Evolutionary conservation across 2,113 vertebrate species (phyloP).

Genomic region (Lophochroa leadbeateri): DNA sequence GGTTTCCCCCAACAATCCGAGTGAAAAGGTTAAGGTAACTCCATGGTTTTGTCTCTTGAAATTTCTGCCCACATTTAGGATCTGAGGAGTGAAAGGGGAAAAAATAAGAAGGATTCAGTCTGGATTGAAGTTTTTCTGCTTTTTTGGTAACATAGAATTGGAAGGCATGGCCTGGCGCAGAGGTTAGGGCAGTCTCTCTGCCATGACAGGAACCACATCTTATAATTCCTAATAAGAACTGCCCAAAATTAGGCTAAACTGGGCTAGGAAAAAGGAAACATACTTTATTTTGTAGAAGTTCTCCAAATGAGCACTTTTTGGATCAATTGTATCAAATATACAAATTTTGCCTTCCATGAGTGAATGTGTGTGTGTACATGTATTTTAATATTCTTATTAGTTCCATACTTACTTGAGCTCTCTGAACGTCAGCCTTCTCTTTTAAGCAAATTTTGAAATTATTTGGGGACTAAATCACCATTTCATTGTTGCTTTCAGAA

Average conservation of each 20-base stretch:
- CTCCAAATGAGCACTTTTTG: neutral
- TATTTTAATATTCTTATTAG: neutral
- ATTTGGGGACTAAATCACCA: neutral
- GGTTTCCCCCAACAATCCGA: conserved; percentile 80
- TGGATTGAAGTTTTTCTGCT: neutral
- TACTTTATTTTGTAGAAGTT: neutral
- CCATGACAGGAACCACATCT: neutral
- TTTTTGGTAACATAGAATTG: neutral
- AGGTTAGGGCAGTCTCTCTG: neutral
- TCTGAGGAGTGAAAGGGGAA: conserved; percentile 47
- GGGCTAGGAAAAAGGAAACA: neutral
- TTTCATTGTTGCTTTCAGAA: neutral
- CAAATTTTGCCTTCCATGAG: neutral
- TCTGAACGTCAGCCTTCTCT: neutral
- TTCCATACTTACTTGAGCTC: neutral
- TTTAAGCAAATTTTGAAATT: neutral
- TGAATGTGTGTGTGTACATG: neutral
- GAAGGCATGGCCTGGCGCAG: neutral
- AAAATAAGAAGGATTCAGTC: neutral
- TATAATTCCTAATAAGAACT: neutral
- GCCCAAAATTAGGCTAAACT: neutral
- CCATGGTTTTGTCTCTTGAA: neutral
- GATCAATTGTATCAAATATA: neutral
- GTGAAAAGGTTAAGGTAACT: conserved; percentile 64
- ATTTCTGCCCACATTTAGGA: conserved; percentile 74